phyloP scores from a whole-genome alignment of 2,113 vertebrate genomes.

The Orthonyx spaldingii region DNA sequence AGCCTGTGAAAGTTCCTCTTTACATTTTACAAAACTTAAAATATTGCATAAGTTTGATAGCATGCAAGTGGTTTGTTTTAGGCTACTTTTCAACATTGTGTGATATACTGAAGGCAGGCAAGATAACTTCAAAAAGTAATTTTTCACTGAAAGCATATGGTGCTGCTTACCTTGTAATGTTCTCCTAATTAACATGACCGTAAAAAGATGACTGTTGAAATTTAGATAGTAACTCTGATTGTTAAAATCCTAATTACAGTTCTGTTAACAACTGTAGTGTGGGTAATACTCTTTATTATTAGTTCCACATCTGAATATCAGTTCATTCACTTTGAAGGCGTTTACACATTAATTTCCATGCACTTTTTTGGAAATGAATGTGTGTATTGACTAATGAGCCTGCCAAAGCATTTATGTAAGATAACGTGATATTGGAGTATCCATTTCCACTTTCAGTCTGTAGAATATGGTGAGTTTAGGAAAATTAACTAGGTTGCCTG shows the following conservation, averaged over 20 bases:
- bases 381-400: not conserved
- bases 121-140: not conserved
- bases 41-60: not conserved
- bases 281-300: not conserved
- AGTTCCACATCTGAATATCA: not conserved
- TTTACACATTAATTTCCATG: conserved; percentile 2
- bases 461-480: not conserved
- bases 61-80: not conserved
- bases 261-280: not conserved
- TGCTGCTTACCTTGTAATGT: not conserved
- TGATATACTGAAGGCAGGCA: not conserved
- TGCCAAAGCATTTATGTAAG: not conserved
- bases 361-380: not conserved
- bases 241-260: conserved; percentile 49
- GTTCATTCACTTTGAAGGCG: not conserved
- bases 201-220: not conserved
- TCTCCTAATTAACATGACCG: not conserved
- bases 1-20: not conserved
- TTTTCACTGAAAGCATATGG: not conserved
- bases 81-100: not conserved
- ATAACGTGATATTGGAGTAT: not conserved
- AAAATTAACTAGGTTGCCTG: not conserved
- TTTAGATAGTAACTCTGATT: not conserved
- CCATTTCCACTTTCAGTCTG: not conserved
- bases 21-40: not conserved